These are phyloP conservation scores for Epsilonema sp. DNA, from an alignment of 2,888 invertebrate species.

Conservation along the genomic window DNA sequence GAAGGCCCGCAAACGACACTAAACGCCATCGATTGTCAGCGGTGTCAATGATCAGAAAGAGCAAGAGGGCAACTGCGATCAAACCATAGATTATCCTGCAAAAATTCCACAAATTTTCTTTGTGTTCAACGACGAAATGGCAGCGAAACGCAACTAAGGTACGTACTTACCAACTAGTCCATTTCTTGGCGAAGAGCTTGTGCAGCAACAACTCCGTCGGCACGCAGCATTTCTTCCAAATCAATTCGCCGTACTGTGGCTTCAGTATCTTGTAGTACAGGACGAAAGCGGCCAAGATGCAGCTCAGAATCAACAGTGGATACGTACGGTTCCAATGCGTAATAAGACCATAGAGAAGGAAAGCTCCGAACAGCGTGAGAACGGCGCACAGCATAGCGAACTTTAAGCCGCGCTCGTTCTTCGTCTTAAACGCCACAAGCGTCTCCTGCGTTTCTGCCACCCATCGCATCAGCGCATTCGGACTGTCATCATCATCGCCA, in stretches of 20 bases:
- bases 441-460: not conserved
- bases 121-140: no score
- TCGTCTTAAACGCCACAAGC: not conserved
- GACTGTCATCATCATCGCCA: not conserved
- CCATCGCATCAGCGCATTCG: not conserved
- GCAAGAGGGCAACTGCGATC: not conserved
- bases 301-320: not conserved
- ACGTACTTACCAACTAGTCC: no score
- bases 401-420: not conserved
- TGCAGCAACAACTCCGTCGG: no score
- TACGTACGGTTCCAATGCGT: not conserved
- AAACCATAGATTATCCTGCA: not conserved
- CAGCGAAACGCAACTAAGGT: no score
- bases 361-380: not conserved
- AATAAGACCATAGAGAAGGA: not conserved
- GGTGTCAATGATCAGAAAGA: not conserved
- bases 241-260: no score
- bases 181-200: no score
- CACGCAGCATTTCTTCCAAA: no score
- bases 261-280: not conserved
- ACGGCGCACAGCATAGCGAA: not conserved
- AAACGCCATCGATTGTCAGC: not conserved
- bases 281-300: not conserved
- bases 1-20: not conserved
- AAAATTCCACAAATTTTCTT: not conserved